Conservation (phyloP, 2,113 vertebrate species). For the Ovibos moschatus region DNA sequence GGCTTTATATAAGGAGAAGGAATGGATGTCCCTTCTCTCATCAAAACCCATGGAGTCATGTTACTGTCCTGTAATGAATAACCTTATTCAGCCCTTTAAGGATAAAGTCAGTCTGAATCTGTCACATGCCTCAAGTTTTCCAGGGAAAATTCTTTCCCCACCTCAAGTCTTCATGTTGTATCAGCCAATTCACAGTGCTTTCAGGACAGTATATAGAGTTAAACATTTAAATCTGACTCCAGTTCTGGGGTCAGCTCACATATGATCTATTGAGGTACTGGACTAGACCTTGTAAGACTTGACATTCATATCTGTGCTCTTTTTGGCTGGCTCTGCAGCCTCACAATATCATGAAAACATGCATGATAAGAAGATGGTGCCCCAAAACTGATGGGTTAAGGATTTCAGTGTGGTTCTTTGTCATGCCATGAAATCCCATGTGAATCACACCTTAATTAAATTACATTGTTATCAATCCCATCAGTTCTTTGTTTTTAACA, state of each 20-base stretch:
- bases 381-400: neutral
- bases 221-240: neutral
- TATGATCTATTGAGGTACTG: neutral
- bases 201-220: neutral
- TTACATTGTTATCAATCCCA: neutral
- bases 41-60: neutral
- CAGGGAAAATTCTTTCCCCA: neutral
- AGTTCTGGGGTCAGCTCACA: neutral
- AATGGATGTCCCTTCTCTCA: neutral
- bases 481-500: constrained; percentile 6
- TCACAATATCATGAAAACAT: neutral
- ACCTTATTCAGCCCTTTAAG: neutral
- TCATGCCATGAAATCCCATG: neutral
- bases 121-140: neutral
- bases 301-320: neutral
- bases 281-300: neutral
- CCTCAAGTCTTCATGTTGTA: neutral
- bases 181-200: neutral
- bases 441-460: neutral
- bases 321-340: neutral
- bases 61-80: neutral
- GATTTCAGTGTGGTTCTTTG: neutral
- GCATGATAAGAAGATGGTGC: neutral
- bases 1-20: neutral
- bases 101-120: neutral